phyloP scores from a whole-genome alignment of 2,113 vertebrate species.

The Promerops cafer region DNA sequence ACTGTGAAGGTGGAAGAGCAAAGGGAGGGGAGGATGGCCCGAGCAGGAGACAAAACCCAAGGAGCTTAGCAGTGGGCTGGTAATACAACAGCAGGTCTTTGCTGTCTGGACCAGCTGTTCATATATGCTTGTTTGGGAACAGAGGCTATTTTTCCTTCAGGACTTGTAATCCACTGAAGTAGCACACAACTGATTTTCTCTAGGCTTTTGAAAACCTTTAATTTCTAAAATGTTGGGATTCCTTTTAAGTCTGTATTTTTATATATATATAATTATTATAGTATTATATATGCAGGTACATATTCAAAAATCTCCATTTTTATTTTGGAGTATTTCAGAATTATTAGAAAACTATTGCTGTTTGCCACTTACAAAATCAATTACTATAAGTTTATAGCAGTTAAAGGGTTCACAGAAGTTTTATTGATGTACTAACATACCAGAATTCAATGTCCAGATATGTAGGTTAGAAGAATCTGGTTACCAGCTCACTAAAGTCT shows the following conservation, averaged over 20 bases:
- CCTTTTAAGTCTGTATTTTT: not conserved
- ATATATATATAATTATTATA: not conserved
- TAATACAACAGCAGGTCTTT: not conserved
- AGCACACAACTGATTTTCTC: not conserved
- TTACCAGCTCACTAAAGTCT: not conserved
- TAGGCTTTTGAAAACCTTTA: not conserved
- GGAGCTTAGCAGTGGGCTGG: not conserved
- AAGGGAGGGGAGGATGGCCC: not conserved
- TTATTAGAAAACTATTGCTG: not conserved
- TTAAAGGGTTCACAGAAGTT: not conserved
- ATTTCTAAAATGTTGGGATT: not conserved
- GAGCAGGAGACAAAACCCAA: not conserved
- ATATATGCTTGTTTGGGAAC: not conserved
- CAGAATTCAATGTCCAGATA: not conserved
- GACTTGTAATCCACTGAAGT: not conserved
- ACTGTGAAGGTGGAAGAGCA: not conserved
- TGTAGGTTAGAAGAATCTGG: not conserved
- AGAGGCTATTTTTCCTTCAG: not conserved
- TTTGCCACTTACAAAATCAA: not conserved
- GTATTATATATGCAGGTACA: not conserved
- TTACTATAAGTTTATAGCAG: not conserved
- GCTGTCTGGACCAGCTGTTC: slow-evolving; percentile 35
- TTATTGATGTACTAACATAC: not conserved
- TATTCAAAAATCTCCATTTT: not conserved
- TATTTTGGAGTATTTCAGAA: not conserved